phyloP scores from a whole-genome alignment of 2,797 vertebrate species.

The Sibirionetta formosa region DNA sequence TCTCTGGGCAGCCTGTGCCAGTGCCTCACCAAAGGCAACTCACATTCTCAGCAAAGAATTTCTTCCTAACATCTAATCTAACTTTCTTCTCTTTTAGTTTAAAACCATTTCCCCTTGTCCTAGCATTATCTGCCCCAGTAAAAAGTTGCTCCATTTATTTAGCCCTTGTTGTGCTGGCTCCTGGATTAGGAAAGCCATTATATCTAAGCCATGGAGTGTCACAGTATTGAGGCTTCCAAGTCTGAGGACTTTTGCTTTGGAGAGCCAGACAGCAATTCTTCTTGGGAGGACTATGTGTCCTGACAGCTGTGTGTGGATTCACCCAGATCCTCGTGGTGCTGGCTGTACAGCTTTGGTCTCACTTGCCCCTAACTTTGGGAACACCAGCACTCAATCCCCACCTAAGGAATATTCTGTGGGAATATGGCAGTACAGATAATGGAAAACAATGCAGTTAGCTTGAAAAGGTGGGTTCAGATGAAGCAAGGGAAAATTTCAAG shows the following conservation, averaged over 20 bases:
- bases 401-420: not conserved
- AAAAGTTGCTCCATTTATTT: not conserved
- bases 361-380: not conserved
- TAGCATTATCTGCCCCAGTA: too few species aligned
- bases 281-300: not conserved
- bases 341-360: not conserved
- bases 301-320: constrained; percentile 9
- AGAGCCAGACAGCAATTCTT: not conserved
- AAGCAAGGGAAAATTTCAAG: not conserved
- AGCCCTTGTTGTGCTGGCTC: not conserved
- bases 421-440: not conserved
- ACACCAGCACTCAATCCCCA: accelerated
- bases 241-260: not conserved
- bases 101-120: too few species aligned
- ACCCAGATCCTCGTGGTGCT: not conserved
- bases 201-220: not conserved
- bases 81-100: too few species aligned
- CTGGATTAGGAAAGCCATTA: not conserved
- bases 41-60: not conserved
- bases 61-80: not conserved
- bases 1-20: too few species aligned
- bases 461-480: not conserved
- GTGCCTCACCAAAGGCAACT: not conserved
- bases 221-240: not conserved
- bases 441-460: not conserved